Evolutionary conservation across 2,888 invertebrate genomes (phyloP).

Genomic region (Epinotia brunnichana): DNA sequence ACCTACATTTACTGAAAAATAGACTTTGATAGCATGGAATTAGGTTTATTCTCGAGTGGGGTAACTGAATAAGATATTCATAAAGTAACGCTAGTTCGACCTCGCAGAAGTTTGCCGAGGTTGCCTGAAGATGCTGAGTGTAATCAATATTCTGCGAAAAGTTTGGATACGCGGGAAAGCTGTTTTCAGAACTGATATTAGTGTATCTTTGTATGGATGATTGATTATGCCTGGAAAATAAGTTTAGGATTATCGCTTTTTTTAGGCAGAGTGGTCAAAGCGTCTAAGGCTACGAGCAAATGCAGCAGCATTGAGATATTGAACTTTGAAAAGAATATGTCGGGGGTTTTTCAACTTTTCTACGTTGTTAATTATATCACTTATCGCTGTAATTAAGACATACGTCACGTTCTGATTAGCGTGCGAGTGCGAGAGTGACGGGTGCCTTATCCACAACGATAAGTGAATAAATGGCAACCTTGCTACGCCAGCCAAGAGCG

Average conservation of each 20-base stretch:
- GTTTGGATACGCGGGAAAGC: conserved; percentile 9
- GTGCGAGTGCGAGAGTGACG: too few species aligned
- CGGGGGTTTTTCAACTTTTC: too few species aligned
- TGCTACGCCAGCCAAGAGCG: too few species aligned
- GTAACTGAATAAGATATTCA: neutral
- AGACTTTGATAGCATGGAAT: neutral
- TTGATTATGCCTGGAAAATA: neutral
- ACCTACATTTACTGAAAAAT: neutral
- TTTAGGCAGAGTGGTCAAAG: neutral
- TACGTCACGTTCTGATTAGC: too few species aligned
- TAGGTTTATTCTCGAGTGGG: neutral
- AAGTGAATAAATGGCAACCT: too few species aligned
- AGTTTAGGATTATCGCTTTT: neutral
- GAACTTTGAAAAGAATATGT: too few species aligned
- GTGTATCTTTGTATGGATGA: conserved; percentile 7
- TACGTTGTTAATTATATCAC: too few species aligned
- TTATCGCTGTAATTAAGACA: too few species aligned
- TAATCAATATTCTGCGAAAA: conserved; percentile 27
- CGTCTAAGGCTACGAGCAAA: too few species aligned
- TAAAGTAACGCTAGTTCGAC: conserved; percentile 6
- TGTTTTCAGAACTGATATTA: conserved; percentile 1
- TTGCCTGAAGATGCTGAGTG: neutral
- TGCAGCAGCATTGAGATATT: too few species aligned
- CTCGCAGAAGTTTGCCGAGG: conserved; percentile 1
- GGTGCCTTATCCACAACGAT: too few species aligned